A percentile compares a stretch with the other conserved stretches of the same genome.
These are phyloP conservation scores for Zeus faber DNA, from an alignment of 2,113 vertebrate species.

Conservation along the genomic window DNA sequence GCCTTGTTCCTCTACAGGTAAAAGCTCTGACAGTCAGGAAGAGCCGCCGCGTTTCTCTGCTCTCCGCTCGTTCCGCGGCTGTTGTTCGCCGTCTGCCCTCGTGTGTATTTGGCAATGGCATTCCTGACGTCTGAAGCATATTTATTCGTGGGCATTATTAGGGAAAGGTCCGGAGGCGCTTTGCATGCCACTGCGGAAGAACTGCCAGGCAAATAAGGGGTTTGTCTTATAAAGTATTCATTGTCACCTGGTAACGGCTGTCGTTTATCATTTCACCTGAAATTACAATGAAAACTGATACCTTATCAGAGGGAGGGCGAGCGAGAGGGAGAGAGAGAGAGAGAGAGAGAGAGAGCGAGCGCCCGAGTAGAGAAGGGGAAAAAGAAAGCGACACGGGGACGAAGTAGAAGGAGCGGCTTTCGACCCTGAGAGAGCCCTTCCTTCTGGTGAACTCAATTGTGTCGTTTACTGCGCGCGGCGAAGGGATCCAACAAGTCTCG, in stretches of 20 bases:
- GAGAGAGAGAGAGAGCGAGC: conserved; percentile 41
- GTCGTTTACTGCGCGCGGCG: too few relatives aligned
- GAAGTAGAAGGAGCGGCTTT: conserved; percentile 51
- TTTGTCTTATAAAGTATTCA: conserved; percentile 88
- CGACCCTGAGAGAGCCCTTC: too few relatives aligned
- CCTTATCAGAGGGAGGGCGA: conserved; percentile 75
- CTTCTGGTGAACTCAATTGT: too few relatives aligned
- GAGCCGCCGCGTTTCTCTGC: conserved; percentile 33
- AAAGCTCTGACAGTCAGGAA: conserved; percentile 27
- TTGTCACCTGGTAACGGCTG: conserved; percentile 83
- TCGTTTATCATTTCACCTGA: conserved; percentile 85
- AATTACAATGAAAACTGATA: conserved; percentile 86
- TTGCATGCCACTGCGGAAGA: conserved; percentile 78
- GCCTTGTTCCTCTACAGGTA: neutral
- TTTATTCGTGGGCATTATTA: conserved; percentile 60
- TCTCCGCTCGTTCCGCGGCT: neutral
- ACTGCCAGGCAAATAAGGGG: conserved; percentile 85
- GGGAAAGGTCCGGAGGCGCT: conserved; percentile 65
- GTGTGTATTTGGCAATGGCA: conserved; percentile 24
- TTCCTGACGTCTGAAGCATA: conserved; percentile 45
- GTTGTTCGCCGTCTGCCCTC: conserved; percentile 10
- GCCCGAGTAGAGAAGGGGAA: conserved; percentile 44
- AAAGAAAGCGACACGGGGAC: conserved; percentile 36
- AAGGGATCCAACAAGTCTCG: too few relatives aligned
- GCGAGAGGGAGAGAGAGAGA: conserved; percentile 30